Base-by-base conservation (phyloP, 2,797 vertebrate species). In the Eptatretus atami region DNA sequence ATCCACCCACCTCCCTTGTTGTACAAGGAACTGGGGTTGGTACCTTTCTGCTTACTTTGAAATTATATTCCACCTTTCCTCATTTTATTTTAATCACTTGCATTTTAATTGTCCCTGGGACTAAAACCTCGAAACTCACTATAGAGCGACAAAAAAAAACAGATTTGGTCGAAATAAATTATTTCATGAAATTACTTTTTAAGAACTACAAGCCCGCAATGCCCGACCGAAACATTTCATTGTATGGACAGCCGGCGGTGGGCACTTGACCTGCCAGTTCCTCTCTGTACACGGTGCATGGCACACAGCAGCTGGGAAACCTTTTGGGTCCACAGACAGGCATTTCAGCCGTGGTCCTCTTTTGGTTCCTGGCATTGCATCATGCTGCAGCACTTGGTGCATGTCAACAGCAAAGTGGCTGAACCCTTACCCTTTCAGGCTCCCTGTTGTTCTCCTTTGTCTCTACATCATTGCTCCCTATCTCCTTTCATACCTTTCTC, bases 221-320 rank as follows among this genome's bases (percentile, higher is more conserved):
- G 25, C 25, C 57, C 8, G 57, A 25, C 57, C n/a, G 57, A n/a
- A 61, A n/a, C 25, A 12, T 10, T 61, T 25, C 25, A 10, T 61
- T 10, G 10, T 25, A n/a, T 25, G 25, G 57, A 25, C 57, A 61
- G 25, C 57, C 25, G 57, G 57, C 57, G 57, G 57, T 61, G 57
- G 57, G 57, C 57, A 61, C n/a, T 25, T 61, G n/a, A 79, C 81
- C 79, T 78, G 76, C 79, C 79, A 69, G 71, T 81, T 82, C 77
- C 84, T 82, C 80, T 79, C 74, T 76, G 73, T 74, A 76, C 76
- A 78, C 73, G 77, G 78, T 79, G 82, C 85, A 90, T 90, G 83
- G 84, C 87, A 86, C 86, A 83, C 76, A 61, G 57, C 57, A 61
- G 25, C 57, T n/a, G 57, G 25, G 57, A 12, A 10, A 25, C 57